Evolutionary conservation across 2,113 vertebrate genomes (phyloP).

Genomic region (Amblyornis subalaris): DNA sequence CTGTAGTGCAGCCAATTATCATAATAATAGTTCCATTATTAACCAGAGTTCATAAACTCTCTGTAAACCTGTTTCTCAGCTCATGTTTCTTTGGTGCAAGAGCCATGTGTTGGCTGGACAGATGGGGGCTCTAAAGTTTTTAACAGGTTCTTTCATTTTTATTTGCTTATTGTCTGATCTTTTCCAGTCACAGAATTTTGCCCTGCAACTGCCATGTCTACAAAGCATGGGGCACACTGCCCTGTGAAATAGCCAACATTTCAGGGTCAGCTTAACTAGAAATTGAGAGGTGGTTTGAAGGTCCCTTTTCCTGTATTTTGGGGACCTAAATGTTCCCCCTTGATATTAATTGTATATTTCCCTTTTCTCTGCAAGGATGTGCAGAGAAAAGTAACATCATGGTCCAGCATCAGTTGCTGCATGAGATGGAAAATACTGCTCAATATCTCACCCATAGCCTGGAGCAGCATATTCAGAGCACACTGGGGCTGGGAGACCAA

Average conservation of each 20-base stretch:
- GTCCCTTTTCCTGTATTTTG: neutral
- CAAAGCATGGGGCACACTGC: neutral
- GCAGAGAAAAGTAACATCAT: neutral
- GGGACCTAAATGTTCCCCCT: neutral
- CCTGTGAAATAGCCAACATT: neutral
- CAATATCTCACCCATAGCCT: neutral
- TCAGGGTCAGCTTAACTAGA: neutral
- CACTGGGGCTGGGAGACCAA: neutral
- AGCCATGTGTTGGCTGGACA: neutral
- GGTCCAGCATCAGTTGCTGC: neutral
- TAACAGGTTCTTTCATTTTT: neutral
- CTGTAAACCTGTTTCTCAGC: conserved; percentile 20
- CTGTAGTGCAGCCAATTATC: conserved; percentile 2
- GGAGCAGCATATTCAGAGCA: neutral
- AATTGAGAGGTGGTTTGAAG: neutral
- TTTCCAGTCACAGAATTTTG: neutral
- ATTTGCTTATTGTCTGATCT: neutral
- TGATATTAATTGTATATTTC: neutral
- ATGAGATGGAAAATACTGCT: neutral
- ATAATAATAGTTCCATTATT: conserved; percentile 46
- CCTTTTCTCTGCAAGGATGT: neutral
- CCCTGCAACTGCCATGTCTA: neutral
- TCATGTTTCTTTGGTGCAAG: conserved; percentile 23
- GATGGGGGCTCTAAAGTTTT: neutral
- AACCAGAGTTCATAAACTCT: conserved; percentile 46